Evolutionary conservation across 64 coral and sea anemone genomes (phyloP).

Genomic region (Dendronephthya gigantea): DNA sequence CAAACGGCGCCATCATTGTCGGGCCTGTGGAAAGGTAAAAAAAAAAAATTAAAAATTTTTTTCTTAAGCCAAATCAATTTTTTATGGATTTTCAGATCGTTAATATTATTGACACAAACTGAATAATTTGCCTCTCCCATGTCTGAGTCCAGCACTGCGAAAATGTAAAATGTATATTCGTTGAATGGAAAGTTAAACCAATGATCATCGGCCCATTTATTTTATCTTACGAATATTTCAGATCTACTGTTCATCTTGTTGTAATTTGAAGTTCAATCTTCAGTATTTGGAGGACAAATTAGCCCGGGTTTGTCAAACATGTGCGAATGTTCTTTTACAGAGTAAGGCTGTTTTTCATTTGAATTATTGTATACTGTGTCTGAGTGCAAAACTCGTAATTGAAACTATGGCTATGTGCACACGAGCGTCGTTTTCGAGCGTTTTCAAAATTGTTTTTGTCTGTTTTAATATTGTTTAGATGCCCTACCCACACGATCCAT

Average conservation of each 20-base stretch:
- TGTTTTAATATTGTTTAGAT: too few species aligned
- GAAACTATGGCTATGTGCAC: too few species aligned
- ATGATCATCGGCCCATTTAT: background rate
- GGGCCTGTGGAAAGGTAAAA: slow-evolving; percentile 92
- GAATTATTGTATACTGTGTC: too few species aligned
- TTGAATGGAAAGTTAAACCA: background rate
- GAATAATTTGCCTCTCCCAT: too few species aligned
- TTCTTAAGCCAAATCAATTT: background rate
- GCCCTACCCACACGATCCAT: too few species aligned
- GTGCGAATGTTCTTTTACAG: slow-evolving; percentile 66
- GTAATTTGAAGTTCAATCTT: slow-evolving; percentile 85
- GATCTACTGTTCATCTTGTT: slow-evolving; percentile 84
- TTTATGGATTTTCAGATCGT: too few species aligned
- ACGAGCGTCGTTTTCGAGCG: too few species aligned
- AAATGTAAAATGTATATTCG: too few species aligned
- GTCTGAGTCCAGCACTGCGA: too few species aligned
- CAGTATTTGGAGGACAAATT: slow-evolving; percentile 77
- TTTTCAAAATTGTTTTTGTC: too few species aligned
- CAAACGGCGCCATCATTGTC: slow-evolving; percentile 78
- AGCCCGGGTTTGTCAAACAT: slow-evolving; percentile 92
- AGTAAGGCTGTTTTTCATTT: slow-evolving; percentile 2
- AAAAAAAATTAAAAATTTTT: background rate
- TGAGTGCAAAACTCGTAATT: too few species aligned
- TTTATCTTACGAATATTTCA: slow-evolving; percentile 10
- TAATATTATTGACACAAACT: too few species aligned